A percentile compares a stretch with the other conserved stretches of the same genome.
Conservation (phyloP, 2,113 vertebrate genomes). For the Vidua chalybeata region DNA sequence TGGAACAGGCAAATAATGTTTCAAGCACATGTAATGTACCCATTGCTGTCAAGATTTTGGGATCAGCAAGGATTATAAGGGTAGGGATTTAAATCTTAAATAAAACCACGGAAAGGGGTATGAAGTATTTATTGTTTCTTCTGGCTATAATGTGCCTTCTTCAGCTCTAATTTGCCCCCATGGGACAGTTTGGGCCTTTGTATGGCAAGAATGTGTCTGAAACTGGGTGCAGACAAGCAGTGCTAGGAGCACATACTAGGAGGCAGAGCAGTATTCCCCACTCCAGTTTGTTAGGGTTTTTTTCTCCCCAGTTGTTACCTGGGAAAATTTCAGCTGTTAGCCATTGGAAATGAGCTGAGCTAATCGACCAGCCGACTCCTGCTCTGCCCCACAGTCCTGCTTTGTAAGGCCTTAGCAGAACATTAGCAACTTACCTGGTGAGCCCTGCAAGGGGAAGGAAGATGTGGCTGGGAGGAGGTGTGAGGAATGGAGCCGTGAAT, state of each 20-base stretch:
- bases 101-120: neutral
- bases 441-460: neutral
- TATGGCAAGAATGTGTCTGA: neutral
- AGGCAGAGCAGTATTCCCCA: neutral
- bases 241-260: neutral
- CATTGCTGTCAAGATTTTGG: neutral
- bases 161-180: neutral
- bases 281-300: fast-evolving
- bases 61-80: neutral
- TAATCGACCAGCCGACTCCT: neutral
- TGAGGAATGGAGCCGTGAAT: neutral
- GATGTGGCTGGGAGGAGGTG: neutral
- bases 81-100: neutral
- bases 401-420: neutral
- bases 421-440: neutral
- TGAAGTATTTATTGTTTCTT: neutral
- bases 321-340: neutral
- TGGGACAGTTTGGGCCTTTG: neutral
- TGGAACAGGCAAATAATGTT: neutral
- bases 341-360: neutral
- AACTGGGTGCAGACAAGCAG: neutral
- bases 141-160: neutral
- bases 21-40: neutral
- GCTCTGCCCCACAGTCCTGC: neutral
- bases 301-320: neutral